Evolutionary conservation across 2,113 vertebrate species (phyloP), one percentile per base, ranked within the genome.

Genomic region (Cynocephalus volans): DNA sequence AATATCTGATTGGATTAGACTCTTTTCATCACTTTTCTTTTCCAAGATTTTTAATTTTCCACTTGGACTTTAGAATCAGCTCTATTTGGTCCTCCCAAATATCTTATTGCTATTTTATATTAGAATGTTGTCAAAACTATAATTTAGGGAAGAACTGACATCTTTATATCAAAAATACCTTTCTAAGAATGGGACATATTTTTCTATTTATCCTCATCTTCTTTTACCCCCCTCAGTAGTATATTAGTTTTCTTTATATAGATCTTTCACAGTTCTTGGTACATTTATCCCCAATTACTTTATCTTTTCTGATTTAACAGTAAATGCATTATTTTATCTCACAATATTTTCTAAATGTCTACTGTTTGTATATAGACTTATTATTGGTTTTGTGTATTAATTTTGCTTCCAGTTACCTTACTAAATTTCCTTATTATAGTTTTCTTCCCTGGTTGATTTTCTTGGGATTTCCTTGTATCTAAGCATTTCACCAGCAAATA

Each of bases 131-230:
- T 80, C 6, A 52, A 96, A 67, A 73, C 23, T 88, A 84, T 8
- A 85, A 92, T 48, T 91, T 52, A 90, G 41, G 36, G 33, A 96
- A 83, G 50, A 88, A 36, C 6, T 67, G 36, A 65, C 21, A 87
- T 58, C 48, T 83, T 91, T 95, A 90, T 19, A 82, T 54, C 3
- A 31, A 93, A 90, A 81, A 33, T 86, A 92, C 50, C 23, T 80
- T 85, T 69, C 58, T 90, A 95, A 93, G 26, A 90, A 70, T 70
- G 26, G 26, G 7, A 79, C 76, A 54, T 86, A 75, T 65, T 73
- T 95, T 85, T 96, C 26, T 77, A 72, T 88, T 82, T 86, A 90
- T 70, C n/a, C 41, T 91, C 83, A 8, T 90, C 36, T 70, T 56
- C 45, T 67, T 94, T 87, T 72, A 72, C 36, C 77, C 26, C 65